These are phyloP conservation scores for Harpalus rufipes DNA, from an alignment of 2,888 invertebrate genomes.

Conservation along the genomic window DNA sequence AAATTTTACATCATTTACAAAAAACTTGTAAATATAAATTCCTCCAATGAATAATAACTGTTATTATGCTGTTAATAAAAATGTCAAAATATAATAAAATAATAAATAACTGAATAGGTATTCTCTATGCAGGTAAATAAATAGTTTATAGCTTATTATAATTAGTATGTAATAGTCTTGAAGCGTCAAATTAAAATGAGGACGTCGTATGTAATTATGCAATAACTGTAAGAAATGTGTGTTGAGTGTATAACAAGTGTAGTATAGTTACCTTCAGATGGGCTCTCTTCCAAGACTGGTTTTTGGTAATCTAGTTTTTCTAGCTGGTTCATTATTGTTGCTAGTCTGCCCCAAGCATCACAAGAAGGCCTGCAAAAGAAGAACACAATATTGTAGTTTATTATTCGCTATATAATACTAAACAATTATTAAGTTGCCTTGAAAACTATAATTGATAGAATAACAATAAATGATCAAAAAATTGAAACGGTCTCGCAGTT, in stretches of 20 bases:
- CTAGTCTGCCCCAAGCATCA: constrained; percentile 89
- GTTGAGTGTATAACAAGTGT: neutral
- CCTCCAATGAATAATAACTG: constrained; percentile 1
- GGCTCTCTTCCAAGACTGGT: constrained; percentile 78
- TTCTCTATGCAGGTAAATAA: neutral
- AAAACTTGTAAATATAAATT: neutral
- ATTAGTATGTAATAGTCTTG: constrained; percentile 16
- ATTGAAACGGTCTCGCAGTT: no score
- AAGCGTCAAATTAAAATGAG: constrained; percentile 22
- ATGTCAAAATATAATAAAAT: constrained; percentile 44
- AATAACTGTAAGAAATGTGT: constrained; percentile 45
- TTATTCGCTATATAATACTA: neutral
- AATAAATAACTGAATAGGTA: neutral
- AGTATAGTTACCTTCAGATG: constrained; percentile 75
- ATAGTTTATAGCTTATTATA: constrained; percentile 1
- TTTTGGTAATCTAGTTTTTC: constrained; percentile 83
- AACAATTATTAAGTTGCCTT: neutral
- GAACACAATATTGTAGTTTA: neutral
- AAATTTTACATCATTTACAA: constrained; percentile 1
- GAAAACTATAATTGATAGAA: neutral
- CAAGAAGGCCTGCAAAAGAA: constrained; percentile 81
- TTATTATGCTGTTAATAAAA: constrained; percentile 16
- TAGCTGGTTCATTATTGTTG: constrained; percentile 87
- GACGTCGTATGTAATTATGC: constrained; percentile 29
- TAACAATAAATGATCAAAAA: neutral